Evolutionary conservation across 2,113 vertebrate genomes (phyloP), one percentile per base, ranked within the genome.

Genomic region (Euleptes europaea): DNA sequence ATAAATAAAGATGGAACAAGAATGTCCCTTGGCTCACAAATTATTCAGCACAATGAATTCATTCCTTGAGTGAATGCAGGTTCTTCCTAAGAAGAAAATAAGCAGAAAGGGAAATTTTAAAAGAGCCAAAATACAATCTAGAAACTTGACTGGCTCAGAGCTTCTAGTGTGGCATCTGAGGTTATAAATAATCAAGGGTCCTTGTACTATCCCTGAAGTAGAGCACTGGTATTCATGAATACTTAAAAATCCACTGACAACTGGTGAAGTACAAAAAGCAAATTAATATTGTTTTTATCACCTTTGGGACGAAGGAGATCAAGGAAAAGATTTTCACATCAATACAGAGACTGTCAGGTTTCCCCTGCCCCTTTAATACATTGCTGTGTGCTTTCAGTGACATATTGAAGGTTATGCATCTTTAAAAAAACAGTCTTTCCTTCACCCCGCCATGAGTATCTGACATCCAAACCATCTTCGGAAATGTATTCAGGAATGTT

Each of bases 181-280:
- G 80, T 91, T 91, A 94, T 94, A 95, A 94, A 95, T 94, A 90
- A 93, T 95, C 69, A 0, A 94, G 85, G 83, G 63, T 74, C 78
- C 80, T 94, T 90, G 82, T 90, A 87, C 91, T 89, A 90, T 88
- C 80, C 84, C 35, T 89, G 85, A 88, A 89, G 89, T 85, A 87
- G 80, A 93, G 84, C 89, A 88, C 66, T 66, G 71, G 79, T 90
- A 92, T 86, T 93, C 91, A 92, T 92, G 85, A 95, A 95, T 94
- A 94, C 84, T 93, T 93, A 86, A 95, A 92, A 94, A 90, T 83
- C 82, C 72, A 92, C 51, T 87, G 91, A 90, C 89, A 93, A 86
- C 89, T 47, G 47, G 75, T 85, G 92, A 94, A 91, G 83, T 75
- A 91, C 85, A 92, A 92, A 92, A 91, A 89, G 84, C 71, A 79